Base-by-base conservation (phyloP, 1,140 invertebrate genomes). In the Battus philenor region DNA sequence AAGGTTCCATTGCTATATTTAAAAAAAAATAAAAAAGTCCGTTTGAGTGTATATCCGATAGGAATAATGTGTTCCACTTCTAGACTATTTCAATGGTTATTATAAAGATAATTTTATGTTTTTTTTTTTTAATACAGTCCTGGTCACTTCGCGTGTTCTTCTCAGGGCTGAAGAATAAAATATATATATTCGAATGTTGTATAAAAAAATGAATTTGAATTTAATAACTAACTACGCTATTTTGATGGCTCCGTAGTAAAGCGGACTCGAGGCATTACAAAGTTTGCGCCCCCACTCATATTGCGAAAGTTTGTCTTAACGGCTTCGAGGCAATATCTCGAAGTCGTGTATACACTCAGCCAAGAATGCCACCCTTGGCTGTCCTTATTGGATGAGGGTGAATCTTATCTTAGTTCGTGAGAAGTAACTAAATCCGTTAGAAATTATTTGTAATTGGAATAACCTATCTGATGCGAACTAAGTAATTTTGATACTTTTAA, bases 231-330 rank as follows among this genome's bases (percentile, higher is more conserved):
- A 58, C 38, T 51, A 33, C 36, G 38, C 29, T 49, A 46, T 53
- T 65, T 60, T 65, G 59, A 63, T 59, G 64, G 36, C 18, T 45
- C 26, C 50, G 45, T 57, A 62, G 67, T 62, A 61, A 67, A 62
- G 54, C 59, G 27, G 24, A 41, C 38, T 41, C 17, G 26, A 41
- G 36, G 18, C 24, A 26, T 38, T 57, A 57, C 62, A 60, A 72
- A 70, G 54, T 75, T 67, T 27, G 49, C 30, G 45, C 54, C 54
- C 34, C 57, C 48, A 59, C 63, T 62, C 59, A 70, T 77, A 80
- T 80, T 77, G 74, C 68, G 64, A 70, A 81, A 81, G 68, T 81
- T 81, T 45, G 33, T 41, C 39, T 44, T 47, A 48, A 41, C 45
- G 69, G 73, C 54, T 74, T 68, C 31, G 41, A 39, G 31, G 53